phyloP scores from a whole-genome alignment of 2,888 invertebrate genomes.

The Standfussiana lucernea region DNA sequence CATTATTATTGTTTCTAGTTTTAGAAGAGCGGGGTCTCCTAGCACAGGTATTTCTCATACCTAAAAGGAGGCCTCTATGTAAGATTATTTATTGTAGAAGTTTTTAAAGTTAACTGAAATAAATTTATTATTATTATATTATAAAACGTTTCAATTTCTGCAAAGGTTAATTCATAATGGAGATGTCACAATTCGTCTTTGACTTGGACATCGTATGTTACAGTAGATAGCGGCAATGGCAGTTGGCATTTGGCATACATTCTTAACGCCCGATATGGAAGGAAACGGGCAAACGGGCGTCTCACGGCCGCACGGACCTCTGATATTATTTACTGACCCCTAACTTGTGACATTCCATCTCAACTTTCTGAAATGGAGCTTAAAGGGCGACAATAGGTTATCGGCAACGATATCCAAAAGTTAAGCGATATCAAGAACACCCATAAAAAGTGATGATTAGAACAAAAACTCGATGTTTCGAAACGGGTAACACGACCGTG shows the following conservation, averaged over 20 bases:
- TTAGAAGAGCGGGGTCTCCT: too few relatives aligned
- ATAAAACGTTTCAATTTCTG: neutral
- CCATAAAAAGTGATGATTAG: slow-evolving; percentile 35
- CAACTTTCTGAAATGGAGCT: slow-evolving; percentile 72
- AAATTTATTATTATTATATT: too few relatives aligned
- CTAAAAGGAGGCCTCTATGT: too few relatives aligned
- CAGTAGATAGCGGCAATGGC: slow-evolving; percentile 76
- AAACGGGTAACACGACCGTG: slow-evolving; percentile 57
- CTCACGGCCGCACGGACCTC: slow-evolving; percentile 82
- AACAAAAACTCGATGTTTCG: slow-evolving; percentile 50
- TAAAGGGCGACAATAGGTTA: slow-evolving; percentile 65
- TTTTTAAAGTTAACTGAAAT: too few relatives aligned
- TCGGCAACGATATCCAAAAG: slow-evolving; percentile 64
- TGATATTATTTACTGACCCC: slow-evolving; percentile 81
- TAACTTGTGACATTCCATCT: slow-evolving; percentile 76
- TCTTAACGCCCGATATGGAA: slow-evolving; percentile 86
- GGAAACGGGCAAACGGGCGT: slow-evolving; percentile 79
- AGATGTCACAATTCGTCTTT: slow-evolving; percentile 48
- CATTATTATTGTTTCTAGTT: too few relatives aligned
- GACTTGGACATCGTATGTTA: slow-evolving; percentile 57
- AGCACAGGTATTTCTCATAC: too few relatives aligned
- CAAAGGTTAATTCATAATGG: slow-evolving; percentile 5
- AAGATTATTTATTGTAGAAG: too few relatives aligned
- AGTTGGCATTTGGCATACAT: slow-evolving; percentile 88
- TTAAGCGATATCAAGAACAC: slow-evolving; percentile 34